These are phyloP conservation scores for Hirudo medicinalis DNA, from an alignment of 1,140 invertebrate genomes.

Conservation along the genomic window DNA sequence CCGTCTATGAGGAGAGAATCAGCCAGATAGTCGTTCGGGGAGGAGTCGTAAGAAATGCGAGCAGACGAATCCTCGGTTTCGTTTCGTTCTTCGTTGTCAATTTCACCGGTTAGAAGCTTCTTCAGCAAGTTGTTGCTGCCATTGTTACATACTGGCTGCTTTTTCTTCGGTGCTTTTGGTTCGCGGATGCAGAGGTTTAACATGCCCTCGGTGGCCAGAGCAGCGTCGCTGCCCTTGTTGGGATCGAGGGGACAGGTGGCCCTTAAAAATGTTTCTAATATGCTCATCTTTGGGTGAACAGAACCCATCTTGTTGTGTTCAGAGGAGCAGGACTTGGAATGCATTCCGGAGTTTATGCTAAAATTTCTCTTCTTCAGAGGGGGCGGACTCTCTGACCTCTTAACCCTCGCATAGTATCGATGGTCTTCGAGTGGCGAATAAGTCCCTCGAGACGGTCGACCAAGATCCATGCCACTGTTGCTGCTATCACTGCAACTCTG, in stretches of 20 bases:
- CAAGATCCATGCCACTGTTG: neutral
- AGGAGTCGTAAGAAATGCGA: neutral
- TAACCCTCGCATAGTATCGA: slow-evolving; percentile 1
- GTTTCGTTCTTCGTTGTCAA: neutral
- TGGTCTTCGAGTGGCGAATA: slow-evolving; percentile 9
- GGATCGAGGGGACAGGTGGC: slow-evolving; percentile 10
- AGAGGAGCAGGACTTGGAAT: neutral
- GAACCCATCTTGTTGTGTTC: neutral
- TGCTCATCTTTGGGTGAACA: slow-evolving; percentile 7
- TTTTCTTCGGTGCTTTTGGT: neutral
- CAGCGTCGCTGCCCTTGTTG: slow-evolving; percentile 14
- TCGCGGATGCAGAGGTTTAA: neutral
- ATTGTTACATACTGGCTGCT: neutral
- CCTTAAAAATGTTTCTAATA: slow-evolving; percentile 11
- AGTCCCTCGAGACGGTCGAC: neutral
- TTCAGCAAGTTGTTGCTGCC: slow-evolving; percentile 6
- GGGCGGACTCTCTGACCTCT: neutral
- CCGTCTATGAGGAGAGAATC: slow-evolving; percentile 4
- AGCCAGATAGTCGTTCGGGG: neutral
- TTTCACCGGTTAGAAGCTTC: slow-evolving; percentile 13
- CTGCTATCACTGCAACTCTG: neutral
- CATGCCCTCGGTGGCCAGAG: slow-evolving; percentile 14
- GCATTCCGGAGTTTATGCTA: neutral
- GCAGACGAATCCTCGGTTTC: too few relatives aligned
- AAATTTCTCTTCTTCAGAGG: neutral